Evolutionary conservation across 2,888 invertebrate genomes (phyloP).

Genomic region (Aphodius granarius): DNA sequence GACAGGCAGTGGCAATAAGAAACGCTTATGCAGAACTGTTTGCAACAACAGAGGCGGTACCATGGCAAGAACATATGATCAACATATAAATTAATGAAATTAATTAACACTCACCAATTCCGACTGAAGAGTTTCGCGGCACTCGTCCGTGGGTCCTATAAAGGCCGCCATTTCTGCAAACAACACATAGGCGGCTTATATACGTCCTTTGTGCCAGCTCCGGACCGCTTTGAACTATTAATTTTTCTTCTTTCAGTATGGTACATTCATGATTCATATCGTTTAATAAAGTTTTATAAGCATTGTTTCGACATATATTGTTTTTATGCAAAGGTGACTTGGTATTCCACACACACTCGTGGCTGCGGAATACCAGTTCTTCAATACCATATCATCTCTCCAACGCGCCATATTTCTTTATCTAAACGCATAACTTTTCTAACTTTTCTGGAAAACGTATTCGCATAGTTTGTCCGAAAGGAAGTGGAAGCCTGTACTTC

Average conservation of each 20-base stretch:
- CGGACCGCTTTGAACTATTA: neutral
- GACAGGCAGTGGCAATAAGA: neutral
- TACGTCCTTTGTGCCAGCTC: neutral
- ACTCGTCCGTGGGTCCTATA: neutral
- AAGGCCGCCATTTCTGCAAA: neutral
- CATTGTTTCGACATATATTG: neutral
- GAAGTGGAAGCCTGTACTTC: constrained; percentile 2
- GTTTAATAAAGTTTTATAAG: neutral
- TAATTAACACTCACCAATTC: neutral
- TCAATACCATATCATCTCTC: neutral
- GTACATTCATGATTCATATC: neutral
- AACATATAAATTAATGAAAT: neutral
- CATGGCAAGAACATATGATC: constrained; percentile 4
- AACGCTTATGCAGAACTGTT: neutral
- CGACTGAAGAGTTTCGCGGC: neutral
- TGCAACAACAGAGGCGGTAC: constrained; percentile 4
- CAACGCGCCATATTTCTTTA: neutral
- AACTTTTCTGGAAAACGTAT: constrained; percentile 9
- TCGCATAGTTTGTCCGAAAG: neutral
- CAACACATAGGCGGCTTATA: neutral
- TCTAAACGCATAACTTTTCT: neutral
- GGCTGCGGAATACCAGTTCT: neutral
- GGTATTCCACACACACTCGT: neutral
- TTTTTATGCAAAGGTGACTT: neutral
- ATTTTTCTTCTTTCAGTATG: neutral